Percentiles rank a stretch among this genome's conserved stretches.
These are phyloP conservation scores for Trachymyrmex cornetzi DNA, from an alignment of 1,140 invertebrate species.

Conservation along the genomic window DNA sequence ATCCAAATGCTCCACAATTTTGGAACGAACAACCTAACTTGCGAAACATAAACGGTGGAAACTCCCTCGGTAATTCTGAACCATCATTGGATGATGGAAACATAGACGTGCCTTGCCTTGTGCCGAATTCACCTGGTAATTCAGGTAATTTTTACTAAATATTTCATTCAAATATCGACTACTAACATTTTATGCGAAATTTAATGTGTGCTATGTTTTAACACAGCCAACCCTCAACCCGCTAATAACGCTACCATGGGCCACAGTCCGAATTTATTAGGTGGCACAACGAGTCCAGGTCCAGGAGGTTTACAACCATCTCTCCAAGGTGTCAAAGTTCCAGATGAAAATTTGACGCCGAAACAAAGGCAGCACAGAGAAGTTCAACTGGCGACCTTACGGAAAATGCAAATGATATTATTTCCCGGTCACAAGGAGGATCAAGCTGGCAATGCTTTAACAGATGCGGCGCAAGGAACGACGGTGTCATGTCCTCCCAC, in stretches of 20 bases:
- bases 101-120: constrained; percentile 87
- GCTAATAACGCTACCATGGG: constrained; percentile 83
- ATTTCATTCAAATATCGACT: neutral
- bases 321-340: constrained; percentile 94
- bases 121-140: constrained; percentile 86
- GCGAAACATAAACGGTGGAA: constrained; percentile 84
- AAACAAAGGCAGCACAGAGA: constrained; percentile 97
- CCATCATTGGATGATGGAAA: constrained; percentile 86
- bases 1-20: constrained; percentile 84
- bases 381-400: constrained; percentile 95
- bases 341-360: constrained; percentile 98
- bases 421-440: constrained; percentile 92
- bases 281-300: constrained; percentile 86
- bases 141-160: constrained; percentile 78
- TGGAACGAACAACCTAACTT: constrained; percentile 86
- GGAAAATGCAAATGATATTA: constrained; percentile 97
- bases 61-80: constrained; percentile 85
- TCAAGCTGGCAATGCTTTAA: constrained; percentile 75
- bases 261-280: constrained; percentile 85
- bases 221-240: constrained; percentile 82
- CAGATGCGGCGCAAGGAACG: constrained; percentile 84
- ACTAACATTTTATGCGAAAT: neutral
- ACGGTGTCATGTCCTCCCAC: constrained; percentile 81
- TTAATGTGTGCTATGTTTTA: constrained; percentile 40
- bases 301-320: constrained; percentile 88